phyloP scores from a whole-genome alignment of 2,797 vertebrate species.

The Columba guinea region DNA sequence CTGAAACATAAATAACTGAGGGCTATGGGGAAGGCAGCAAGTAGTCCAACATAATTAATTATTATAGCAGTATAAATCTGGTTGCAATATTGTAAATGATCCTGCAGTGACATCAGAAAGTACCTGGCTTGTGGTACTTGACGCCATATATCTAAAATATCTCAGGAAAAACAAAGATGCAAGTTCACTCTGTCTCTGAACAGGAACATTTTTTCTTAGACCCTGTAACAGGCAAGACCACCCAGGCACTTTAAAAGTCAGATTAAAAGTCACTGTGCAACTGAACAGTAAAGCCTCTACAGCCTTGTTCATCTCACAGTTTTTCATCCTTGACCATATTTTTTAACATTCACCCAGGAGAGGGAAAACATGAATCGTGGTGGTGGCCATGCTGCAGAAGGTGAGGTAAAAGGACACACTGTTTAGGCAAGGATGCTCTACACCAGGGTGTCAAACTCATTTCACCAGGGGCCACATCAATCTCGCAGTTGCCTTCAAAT shows the following conservation, averaged over 20 bases:
- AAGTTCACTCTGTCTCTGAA: neutral
- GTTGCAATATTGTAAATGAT: neutral
- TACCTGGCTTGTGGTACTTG: neutral
- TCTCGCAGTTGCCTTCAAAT: too few species aligned
- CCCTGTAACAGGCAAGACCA: slow-evolving; percentile 18
- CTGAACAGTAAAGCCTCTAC: neutral
- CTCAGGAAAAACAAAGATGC: neutral
- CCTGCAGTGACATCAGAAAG: neutral
- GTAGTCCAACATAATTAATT: neutral
- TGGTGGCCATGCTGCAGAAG: neutral
- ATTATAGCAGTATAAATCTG: neutral
- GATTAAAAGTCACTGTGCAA: slow-evolving; percentile 32
- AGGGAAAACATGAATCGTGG: neutral
- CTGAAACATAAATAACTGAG: slow-evolving; percentile 6
- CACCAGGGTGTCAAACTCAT: too few species aligned
- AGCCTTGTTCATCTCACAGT: neutral
- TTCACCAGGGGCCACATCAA: too few species aligned
- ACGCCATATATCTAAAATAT: neutral
- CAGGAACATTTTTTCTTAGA: neutral
- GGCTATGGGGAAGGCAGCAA: neutral
- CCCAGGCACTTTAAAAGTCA: slow-evolving; percentile 23
- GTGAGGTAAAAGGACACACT: neutral
- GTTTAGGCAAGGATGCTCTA: accelerated
- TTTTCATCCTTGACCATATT: neutral
- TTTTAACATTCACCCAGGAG: neutral